A percentile compares a stretch with the other conserved stretches of the same genome.
Evolutionary conservation across 2,888 invertebrate species (phyloP).

Genomic region (Lithophane semibrunnea): DNA sequence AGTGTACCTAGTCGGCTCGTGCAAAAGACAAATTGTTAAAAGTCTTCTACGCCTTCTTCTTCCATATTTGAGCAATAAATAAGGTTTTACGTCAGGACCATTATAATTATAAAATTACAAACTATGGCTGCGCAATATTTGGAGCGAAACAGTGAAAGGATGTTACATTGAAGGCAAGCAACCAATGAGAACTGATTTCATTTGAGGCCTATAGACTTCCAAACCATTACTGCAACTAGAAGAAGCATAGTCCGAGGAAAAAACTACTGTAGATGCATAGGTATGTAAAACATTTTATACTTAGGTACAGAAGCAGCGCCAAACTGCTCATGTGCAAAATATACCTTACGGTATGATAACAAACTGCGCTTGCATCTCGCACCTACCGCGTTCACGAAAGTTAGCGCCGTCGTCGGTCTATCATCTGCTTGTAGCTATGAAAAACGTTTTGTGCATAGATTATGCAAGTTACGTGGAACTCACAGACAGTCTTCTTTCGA

Average conservation of each 20-base stretch:
- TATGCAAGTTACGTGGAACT: neutral
- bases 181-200: neutral
- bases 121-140: neutral
- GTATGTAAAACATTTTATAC: neutral
- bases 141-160: slow-evolving; percentile 28
- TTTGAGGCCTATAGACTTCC: neutral
- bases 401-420: neutral
- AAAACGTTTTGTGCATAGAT: slow-evolving; percentile 22
- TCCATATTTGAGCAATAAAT: slow-evolving; percentile 2
- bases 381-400: slow-evolving; percentile 13
- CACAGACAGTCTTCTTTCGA: neutral
- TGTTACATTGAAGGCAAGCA: neutral
- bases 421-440: slow-evolving; percentile 17
- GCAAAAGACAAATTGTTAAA: slow-evolving; percentile 18
- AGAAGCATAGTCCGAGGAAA: neutral
- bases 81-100: slow-evolving; percentile 4
- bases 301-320: neutral
- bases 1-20: slow-evolving; percentile 5
- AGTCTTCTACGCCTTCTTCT: slow-evolving; percentile 11
- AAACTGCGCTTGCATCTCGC: slow-evolving; percentile 4
- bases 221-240: neutral
- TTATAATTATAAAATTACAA: neutral
- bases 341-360: neutral
- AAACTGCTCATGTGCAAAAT: slow-evolving; percentile 6
- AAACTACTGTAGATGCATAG: neutral